Percentiles rank a stretch among this genome's conserved stretches.
Conservation (phyloP, 2,113 vertebrate species). For the Paradoxurus hermaphroditus region DNA sequence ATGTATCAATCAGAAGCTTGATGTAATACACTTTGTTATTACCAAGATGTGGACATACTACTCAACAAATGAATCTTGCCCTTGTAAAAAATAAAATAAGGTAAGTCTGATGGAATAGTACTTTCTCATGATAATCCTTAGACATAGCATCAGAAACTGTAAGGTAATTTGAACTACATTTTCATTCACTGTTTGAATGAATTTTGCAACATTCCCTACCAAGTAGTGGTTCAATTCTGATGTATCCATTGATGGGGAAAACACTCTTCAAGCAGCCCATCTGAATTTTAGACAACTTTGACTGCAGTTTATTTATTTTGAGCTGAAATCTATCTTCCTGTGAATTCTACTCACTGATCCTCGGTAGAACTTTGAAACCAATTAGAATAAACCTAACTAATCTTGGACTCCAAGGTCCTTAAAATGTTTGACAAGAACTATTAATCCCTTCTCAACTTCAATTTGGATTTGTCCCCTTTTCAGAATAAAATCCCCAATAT, state of each 20-base stretch:
- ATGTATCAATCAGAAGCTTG: not conserved
- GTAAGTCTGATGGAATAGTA: not conserved
- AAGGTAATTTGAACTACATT: not conserved
- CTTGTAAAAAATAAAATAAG: not conserved
- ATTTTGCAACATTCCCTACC: not conserved
- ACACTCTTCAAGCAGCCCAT: not conserved
- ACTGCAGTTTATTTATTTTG: not conserved
- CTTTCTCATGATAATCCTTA: not conserved
- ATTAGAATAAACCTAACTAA: not conserved
- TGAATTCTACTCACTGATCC: not conserved
- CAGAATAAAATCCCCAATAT: not conserved
- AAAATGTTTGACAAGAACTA: not conserved
- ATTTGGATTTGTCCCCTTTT: conserved; percentile 28
- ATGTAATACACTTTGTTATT: not conserved
- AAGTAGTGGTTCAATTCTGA: not conserved
- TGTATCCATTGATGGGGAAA: not conserved
- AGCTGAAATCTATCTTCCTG: not conserved
- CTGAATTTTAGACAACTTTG: not conserved
- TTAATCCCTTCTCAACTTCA: not conserved
- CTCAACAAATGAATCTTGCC: not conserved
- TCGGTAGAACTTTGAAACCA: not conserved
- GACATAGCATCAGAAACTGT: not conserved
- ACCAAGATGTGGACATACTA: not conserved
- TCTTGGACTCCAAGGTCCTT: not conserved
- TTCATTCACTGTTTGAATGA: not conserved